These are phyloP conservation scores for Spheniscus humboldti DNA, from an alignment of 2,797 vertebrate species.

Conservation along the genomic window DNA sequence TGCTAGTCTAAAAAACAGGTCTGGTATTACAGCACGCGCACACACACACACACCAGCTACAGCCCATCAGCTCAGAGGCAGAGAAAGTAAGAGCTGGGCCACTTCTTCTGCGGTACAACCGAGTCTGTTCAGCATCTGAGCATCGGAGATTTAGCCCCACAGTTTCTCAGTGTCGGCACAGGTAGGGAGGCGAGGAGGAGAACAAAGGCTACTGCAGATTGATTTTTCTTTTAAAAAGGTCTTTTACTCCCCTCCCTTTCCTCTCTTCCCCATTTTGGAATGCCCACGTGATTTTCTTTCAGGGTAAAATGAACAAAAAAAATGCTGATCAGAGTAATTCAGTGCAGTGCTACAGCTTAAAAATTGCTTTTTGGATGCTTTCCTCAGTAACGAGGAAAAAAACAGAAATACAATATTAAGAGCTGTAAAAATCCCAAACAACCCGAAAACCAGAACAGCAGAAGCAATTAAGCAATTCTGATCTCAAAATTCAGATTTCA, in stretches of 20 bases:
- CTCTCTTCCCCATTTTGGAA: background rate
- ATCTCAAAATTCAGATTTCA: slow-evolving; percentile 1
- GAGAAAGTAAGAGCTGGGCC: slow-evolving; percentile 20
- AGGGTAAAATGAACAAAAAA: background rate
- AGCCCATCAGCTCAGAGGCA: slow-evolving; percentile 37
- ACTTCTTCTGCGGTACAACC: slow-evolving; percentile 36
- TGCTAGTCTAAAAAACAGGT: slow-evolving; percentile 43
- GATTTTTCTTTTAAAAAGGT: background rate
- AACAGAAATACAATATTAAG: background rate
- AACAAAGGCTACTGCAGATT: background rate
- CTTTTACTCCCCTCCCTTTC: background rate
- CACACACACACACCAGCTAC: slow-evolving; percentile 51
- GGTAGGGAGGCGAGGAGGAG: background rate
- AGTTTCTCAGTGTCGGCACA: background rate
- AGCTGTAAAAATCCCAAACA: background rate
- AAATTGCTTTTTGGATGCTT: slow-evolving; percentile 4
- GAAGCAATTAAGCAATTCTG: slow-evolving; percentile 20
- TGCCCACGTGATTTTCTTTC: background rate
- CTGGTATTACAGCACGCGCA: slow-evolving; percentile 57
- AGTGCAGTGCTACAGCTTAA: slow-evolving; percentile 51
- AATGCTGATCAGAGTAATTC: background rate
- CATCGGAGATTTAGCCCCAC: background rate
- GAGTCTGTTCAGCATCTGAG: slow-evolving; percentile 12
- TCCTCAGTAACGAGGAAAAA: background rate
- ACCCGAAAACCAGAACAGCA: background rate